These are phyloP conservation scores for Myoxocephalus aenaeus DNA, from an alignment of 2,797 vertebrate species.

Conservation along the genomic window DNA sequence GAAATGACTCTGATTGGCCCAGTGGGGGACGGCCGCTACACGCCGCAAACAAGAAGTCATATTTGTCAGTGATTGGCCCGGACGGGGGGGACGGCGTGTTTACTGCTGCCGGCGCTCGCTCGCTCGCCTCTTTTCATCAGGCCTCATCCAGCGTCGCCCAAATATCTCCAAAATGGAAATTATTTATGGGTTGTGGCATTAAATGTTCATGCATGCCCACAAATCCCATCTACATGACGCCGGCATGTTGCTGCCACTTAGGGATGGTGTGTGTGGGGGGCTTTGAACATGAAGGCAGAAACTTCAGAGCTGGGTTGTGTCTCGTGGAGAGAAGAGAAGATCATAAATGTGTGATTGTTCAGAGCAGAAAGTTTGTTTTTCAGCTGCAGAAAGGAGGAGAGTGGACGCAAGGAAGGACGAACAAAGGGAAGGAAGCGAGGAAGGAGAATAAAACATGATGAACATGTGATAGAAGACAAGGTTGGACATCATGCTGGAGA, in stretches of 20 bases:
- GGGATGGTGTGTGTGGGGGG: background rate
- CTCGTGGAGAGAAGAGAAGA: background rate
- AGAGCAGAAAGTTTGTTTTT: background rate
- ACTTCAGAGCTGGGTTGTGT: background rate
- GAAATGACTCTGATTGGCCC: constrained; percentile 62
- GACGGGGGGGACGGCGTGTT: constrained; percentile 23
- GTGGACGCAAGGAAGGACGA: background rate
- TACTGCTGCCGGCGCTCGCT: constrained; percentile 25
- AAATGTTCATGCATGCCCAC: constrained; percentile 27
- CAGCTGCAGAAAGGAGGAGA: background rate
- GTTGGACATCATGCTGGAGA: background rate
- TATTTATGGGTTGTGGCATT: constrained; percentile 35
- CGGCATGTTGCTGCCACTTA: background rate
- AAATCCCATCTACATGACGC: background rate
- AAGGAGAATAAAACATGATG: background rate
- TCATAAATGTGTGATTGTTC: background rate
- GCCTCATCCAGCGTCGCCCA: background rate
- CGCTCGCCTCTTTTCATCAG: constrained; percentile 25
- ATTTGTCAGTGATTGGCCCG: constrained; percentile 59
- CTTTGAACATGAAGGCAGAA: constrained; percentile 7
- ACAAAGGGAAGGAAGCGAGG: background rate
- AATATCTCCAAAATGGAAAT: constrained; percentile 38
- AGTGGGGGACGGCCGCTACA: constrained; percentile 42
- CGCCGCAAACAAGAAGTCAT: constrained; percentile 45
- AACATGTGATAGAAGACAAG: background rate